A percentile compares a stretch with the other conserved stretches of the same genome.
Evolutionary conservation across 2,797 vertebrate genomes (phyloP).

Genomic region (Ataeniobius toweri): DNA sequence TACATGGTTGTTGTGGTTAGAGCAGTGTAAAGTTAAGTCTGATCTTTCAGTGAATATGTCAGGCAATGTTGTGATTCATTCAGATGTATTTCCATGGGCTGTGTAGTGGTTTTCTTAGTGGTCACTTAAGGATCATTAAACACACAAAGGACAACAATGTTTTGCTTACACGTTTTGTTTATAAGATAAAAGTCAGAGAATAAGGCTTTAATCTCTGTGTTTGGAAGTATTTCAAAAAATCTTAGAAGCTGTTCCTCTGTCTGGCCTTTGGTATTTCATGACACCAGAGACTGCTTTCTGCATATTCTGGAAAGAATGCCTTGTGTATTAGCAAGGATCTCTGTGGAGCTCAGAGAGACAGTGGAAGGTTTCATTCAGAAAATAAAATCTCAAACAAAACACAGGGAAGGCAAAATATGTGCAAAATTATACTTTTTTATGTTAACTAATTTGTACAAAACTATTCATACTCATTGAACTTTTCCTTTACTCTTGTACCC

Average conservation of each 20-base stretch:
- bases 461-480: not conserved
- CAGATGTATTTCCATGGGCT: conserved; percentile 63
- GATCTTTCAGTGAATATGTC: conserved; percentile 69
- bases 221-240: conserved; percentile 69
- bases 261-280: conserved; percentile 63
- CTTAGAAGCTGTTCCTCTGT: conserved; percentile 61
- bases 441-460: too few species aligned
- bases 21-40: conserved; percentile 62
- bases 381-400: conserved; percentile 13
- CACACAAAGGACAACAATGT: conserved; percentile 65
- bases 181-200: conserved; percentile 65
- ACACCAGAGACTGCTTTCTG: conserved; percentile 57
- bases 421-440: not conserved
- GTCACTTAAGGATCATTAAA: conserved; percentile 72
- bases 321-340: conserved; percentile 58
- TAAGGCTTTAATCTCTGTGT: conserved; percentile 75
- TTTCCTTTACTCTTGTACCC: not conserved
- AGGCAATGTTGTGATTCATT: conserved; percentile 63
- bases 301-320: conserved; percentile 55
- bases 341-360: conserved; percentile 43
- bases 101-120: conserved; percentile 63
- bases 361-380: conserved; percentile 50
- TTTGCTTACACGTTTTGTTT: conserved; percentile 69
- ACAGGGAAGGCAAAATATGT: not conserved
- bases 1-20: conserved; percentile 72